Conservation (phyloP, 2,797 vertebrate species). For the Phaenicophaeus curvirostris region DNA sequence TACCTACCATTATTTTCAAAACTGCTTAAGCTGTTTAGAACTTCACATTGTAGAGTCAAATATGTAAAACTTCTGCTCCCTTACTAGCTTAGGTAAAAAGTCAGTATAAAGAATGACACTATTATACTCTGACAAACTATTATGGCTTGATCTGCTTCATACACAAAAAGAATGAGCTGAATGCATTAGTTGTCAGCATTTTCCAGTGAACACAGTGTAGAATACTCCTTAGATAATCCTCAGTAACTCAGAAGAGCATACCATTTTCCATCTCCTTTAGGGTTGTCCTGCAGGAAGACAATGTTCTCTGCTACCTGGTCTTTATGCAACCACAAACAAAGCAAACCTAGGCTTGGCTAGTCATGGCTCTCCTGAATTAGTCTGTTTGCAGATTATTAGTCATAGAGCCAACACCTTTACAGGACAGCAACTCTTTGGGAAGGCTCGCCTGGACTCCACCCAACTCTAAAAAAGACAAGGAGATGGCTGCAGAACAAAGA, state of each 20-base stretch:
- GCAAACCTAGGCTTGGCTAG: constrained; percentile 41
- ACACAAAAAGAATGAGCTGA: too few species aligned
- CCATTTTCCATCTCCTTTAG: neutral
- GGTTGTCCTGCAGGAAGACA: neutral
- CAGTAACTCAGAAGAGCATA: neutral
- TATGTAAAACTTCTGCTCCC: neutral
- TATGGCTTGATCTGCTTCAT: neutral
- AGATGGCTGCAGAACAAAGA: constrained; percentile 17
- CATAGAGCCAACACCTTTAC: constrained; percentile 63
- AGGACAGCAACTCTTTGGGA: constrained; percentile 15
- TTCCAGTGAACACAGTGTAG: neutral
- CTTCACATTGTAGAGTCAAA: neutral
- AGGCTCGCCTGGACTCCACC: constrained; percentile 42
- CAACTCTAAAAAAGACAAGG: neutral
- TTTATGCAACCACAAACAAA: neutral
- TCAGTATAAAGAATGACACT: neutral
- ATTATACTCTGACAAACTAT: neutral
- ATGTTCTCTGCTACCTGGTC: neutral
- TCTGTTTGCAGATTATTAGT: constrained; percentile 65
- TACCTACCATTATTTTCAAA: neutral
- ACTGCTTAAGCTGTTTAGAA: neutral
- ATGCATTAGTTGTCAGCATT: neutral
- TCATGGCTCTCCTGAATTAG: neutral
- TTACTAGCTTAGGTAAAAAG: neutral
- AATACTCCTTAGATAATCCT: neutral